Conservation (phyloP, 2,888 invertebrate species). For the Andrena bucephala region DNA sequence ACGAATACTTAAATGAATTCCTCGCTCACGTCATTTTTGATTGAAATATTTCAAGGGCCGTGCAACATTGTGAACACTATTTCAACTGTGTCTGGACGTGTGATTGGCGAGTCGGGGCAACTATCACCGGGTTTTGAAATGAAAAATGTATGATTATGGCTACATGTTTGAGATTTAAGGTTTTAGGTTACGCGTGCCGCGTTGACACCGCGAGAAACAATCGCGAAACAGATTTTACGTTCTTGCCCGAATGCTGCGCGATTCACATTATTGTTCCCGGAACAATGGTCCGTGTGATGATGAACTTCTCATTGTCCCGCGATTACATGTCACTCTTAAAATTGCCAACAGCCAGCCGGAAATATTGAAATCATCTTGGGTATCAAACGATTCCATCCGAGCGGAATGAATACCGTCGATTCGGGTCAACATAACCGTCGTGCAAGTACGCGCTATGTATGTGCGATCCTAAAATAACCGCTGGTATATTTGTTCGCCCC, state of each 20-base stretch:
- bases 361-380: slow-evolving; percentile 25
- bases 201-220: slow-evolving; percentile 31
- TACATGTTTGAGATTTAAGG: slow-evolving; percentile 31
- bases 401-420: slow-evolving; percentile 47
- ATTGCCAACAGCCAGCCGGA: not conserved
- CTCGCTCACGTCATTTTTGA: slow-evolving; percentile 45
- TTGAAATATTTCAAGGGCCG: not conserved
- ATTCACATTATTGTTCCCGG: slow-evolving; percentile 6
- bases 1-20: not conserved
- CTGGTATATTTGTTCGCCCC: slow-evolving; percentile 47
- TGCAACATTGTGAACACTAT: slow-evolving; percentile 11
- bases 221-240: slow-evolving; percentile 26
- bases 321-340: too few species aligned
- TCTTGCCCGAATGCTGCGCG: not conserved
- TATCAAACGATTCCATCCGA: slow-evolving; percentile 16
- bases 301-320: too few species aligned
- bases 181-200: slow-evolving; percentile 14
- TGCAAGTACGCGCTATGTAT: slow-evolving; percentile 44
- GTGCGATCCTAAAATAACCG: slow-evolving; percentile 53
- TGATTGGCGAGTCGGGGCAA: not conserved
- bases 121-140: not conserved
- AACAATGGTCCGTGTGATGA: not conserved
- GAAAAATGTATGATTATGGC: not conserved
- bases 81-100: not conserved
- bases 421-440: slow-evolving; percentile 43